Conservation (phyloP, 1,140 invertebrate species). For the Drosophila bifasciata region DNA sequence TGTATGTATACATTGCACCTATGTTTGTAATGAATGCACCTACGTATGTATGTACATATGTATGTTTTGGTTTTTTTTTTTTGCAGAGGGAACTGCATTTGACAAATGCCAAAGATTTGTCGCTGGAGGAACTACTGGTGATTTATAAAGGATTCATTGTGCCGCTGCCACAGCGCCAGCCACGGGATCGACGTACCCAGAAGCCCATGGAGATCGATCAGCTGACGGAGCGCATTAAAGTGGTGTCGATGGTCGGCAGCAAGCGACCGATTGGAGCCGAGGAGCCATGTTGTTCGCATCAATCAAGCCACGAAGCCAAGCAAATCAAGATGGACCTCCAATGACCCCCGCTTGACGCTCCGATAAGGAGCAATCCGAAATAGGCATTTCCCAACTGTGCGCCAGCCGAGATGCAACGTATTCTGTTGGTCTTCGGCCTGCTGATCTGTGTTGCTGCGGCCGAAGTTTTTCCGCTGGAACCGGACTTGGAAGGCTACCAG, state of each 20-base stretch:
- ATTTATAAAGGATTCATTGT: constrained; percentile 52
- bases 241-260: constrained; percentile 32
- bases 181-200: constrained; percentile 14
- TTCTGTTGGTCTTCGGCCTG: not conserved
- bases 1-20: no score
- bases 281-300: not conserved
- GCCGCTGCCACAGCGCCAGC: constrained; percentile 43
- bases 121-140: constrained; percentile 27
- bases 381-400: not conserved
- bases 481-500: constrained; percentile 32
- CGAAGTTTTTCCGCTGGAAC: constrained; percentile 3
- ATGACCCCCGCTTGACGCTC: constrained; percentile 1
- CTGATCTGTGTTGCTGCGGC: not conserved
- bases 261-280: constrained; percentile 28
- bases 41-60: no score
- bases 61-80: no score
- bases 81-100: no score
- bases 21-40: no score
- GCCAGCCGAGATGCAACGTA: constrained; percentile 6
- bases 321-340: constrained; percentile 43
- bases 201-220: constrained; percentile 25
- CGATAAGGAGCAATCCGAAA: constrained; percentile 14
- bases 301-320: constrained; percentile 4
- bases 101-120: constrained; percentile 15
- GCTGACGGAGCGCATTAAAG: constrained; percentile 37